Evolutionary conservation across 2,113 vertebrate genomes (phyloP).

Genomic region (Podiceps cristatus): DNA sequence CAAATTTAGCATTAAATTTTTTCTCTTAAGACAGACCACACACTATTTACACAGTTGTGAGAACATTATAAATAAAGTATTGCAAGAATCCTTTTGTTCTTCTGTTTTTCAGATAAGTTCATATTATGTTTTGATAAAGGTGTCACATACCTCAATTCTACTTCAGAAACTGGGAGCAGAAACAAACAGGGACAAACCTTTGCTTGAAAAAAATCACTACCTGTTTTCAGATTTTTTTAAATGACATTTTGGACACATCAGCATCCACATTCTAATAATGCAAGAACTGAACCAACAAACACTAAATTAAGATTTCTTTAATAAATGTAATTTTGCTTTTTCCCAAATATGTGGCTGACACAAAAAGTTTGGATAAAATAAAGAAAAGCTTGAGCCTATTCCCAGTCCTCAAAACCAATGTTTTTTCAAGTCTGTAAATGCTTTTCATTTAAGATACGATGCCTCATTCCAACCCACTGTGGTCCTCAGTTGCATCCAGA

Average conservation of each 20-base stretch:
- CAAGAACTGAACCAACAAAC: neutral
- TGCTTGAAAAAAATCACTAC: neutral
- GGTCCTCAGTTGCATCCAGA: neutral
- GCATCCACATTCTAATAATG: neutral
- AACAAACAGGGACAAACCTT: neutral
- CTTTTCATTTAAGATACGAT: neutral
- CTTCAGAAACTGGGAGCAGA: neutral
- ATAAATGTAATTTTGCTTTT: neutral
- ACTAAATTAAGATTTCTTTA: neutral
- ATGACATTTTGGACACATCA: neutral
- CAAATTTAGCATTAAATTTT: neutral
- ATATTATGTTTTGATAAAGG: neutral
- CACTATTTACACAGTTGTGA: neutral
- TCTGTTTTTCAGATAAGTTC: neutral
- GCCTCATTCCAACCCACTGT: neutral
- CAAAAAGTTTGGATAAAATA: neutral
- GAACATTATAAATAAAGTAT: slow-evolving; percentile 2
- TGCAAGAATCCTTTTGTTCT: neutral
- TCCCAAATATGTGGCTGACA: neutral
- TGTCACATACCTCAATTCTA: neutral
- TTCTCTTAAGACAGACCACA: neutral
- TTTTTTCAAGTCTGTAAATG: neutral
- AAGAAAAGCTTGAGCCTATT: neutral
- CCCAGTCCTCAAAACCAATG: neutral
- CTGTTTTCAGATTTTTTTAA: neutral